Evolutionary conservation across 1,140 invertebrate species (phyloP), one percentile per base, ranked within the genome.

Genomic region (Pseudomyrmex sp.): DNA sequence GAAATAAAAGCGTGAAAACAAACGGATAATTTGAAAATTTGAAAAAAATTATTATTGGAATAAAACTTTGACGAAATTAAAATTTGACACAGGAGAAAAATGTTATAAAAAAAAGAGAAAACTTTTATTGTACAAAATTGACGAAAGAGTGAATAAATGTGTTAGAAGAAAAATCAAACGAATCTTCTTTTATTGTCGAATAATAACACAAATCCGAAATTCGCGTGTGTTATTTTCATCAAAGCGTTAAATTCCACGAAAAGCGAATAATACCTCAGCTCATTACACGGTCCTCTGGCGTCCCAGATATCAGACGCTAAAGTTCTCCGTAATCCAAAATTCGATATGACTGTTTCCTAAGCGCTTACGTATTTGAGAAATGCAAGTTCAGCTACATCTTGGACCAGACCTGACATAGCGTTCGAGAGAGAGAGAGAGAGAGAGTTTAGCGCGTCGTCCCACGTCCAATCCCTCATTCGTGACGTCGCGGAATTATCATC

Each of bases 321-420:
- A 62, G 18, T 63, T 65, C 10, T 18, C 46, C 35, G 15, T 76
- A 65, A 76, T 66, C 54, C 48, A 18, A 65, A 35, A 2, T 23
- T 35, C n/a, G 46, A 76, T 54, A 44, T 7, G n/a, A 26, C 20
- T 3, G n/a, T 66, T 65, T 66, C 61, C 15, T 66, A 52, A 75
- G 1, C 18, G 74, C 12, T 20, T 13, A 52, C 56, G 1, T n/a
- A 13, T 18, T 20, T 35, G n/a, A 76, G n/a, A 15, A 54, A 66
- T 66, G 48, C 46, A 75, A 75, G 1, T 48, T 48, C 35, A 63
- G n/a, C 46, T 7, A 23, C n/a, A n/a, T 75, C 7, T 15, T 35
- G 35, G 20, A 4, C 13, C 9, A 48, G n/a, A 10, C 26, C 3
- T 61, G 44, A 46, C 15, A 23, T 8, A 65, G n/a, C 20, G 2